Percentiles rank a stretch among this genome's conserved stretches.
phyloP scores from a whole-genome alignment of 1,140 invertebrate species.

The Pentalonia nigronervosa region DNA sequence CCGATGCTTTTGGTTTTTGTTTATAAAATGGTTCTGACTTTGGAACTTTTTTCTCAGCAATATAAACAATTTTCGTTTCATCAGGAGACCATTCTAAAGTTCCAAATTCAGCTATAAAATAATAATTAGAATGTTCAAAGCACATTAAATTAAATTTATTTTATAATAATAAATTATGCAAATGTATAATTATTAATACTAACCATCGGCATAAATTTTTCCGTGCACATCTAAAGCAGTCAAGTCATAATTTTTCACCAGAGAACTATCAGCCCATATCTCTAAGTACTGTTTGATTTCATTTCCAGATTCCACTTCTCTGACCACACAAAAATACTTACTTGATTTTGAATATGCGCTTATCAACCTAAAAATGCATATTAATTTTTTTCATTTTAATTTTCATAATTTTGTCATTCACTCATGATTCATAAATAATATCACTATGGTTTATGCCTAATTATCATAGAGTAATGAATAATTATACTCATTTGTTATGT shows the following conservation, averaged over 20 bases:
- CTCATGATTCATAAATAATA: no score
- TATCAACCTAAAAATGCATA: slow-evolving; percentile 66
- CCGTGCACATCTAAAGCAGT: slow-evolving; percentile 75
- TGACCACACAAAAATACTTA: slow-evolving; percentile 70
- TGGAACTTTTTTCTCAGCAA: slow-evolving; percentile 80
- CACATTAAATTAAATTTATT: slow-evolving; percentile 50
- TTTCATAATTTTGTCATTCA: no score
- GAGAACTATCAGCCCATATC: slow-evolving; percentile 71
- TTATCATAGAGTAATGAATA: no score
- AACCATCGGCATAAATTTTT: slow-evolving; percentile 76
- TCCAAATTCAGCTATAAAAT: slow-evolving; percentile 74
- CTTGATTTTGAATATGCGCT: slow-evolving; percentile 69
- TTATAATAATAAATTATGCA: slow-evolving; percentile 51
- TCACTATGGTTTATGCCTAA: slow-evolving; percentile 59
- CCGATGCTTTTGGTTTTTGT: slow-evolving; percentile 64
- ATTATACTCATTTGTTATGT: slow-evolving; percentile 70
- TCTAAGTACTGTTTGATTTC: slow-evolving; percentile 73
- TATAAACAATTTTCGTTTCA: slow-evolving; percentile 76
- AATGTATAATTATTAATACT: no score
- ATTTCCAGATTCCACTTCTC: slow-evolving; percentile 68
- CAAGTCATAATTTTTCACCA: slow-evolving; percentile 73
- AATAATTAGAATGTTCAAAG: slow-evolving; percentile 20
- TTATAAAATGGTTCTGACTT: slow-evolving; percentile 80
- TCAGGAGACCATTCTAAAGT: slow-evolving; percentile 76
- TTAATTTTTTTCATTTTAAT: no score